Evolutionary conservation across 2,888 invertebrate genomes (phyloP).

Genomic region (Sthenelais limicola): DNA sequence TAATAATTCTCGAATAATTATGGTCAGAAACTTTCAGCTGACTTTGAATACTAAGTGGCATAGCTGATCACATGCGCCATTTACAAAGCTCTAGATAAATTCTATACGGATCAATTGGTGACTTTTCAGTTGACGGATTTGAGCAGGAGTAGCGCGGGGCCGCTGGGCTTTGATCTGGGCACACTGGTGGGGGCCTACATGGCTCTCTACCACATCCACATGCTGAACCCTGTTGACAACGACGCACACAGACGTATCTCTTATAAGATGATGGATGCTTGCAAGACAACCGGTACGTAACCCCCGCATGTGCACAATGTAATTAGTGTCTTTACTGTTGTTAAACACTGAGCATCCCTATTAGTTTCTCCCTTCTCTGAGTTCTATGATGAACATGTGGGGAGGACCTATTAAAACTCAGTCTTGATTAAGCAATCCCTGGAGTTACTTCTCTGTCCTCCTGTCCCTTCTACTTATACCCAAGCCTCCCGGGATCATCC

Average conservation of each 20-base stretch:
- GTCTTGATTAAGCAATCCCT: background rate
- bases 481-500: no score
- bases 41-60: no score
- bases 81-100: background rate
- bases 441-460: no score
- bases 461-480: no score
- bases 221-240: constrained; percentile 55
- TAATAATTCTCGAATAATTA: no score
- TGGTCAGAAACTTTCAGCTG: no score
- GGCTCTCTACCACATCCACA: constrained; percentile 58
- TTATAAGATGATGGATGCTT: constrained; percentile 56
- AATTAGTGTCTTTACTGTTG: background rate
- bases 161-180: constrained; percentile 60
- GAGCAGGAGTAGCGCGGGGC: constrained; percentile 48
- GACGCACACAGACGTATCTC: constrained; percentile 56
- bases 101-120: background rate
- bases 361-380: no score
- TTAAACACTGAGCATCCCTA: no score
- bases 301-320: no score
- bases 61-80: no score
- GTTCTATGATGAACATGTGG: no score
- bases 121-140: constrained; percentile 9
- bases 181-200: constrained; percentile 60
- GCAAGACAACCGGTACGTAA: constrained; percentile 22
- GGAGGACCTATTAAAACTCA: background rate